These are phyloP conservation scores for Pseudomyrmex gracilis DNA, from an alignment of 1,140 invertebrate genomes.

Conservation along the genomic window DNA sequence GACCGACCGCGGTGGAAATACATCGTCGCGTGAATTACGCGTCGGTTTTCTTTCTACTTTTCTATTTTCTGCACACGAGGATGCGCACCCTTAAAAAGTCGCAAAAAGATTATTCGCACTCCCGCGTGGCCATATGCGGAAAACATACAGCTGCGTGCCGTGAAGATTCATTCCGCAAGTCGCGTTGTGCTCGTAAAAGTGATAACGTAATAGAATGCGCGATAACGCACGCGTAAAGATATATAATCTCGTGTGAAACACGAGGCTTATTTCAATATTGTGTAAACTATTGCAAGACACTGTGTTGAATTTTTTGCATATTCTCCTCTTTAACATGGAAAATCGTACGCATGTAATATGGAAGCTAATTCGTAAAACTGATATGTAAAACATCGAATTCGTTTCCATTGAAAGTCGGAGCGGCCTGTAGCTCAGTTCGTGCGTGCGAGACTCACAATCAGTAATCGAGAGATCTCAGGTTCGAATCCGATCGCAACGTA, in stretches of 20 bases:
- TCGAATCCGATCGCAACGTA: too few relatives aligned
- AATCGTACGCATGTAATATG: too few relatives aligned
- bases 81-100: slow-evolving; percentile 41
- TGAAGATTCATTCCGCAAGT: slow-evolving; percentile 49
- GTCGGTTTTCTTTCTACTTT: slow-evolving; percentile 36
- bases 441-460: too few relatives aligned
- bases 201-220: slow-evolving; percentile 33
- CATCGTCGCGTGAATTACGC: slow-evolving; percentile 61
- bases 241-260: slow-evolving; percentile 8
- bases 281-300: not conserved
- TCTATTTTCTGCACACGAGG: slow-evolving; percentile 44
- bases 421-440: too few relatives aligned
- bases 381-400: too few relatives aligned
- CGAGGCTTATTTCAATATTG: not conserved
- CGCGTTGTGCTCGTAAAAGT: slow-evolving; percentile 41
- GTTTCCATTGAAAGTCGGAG: too few relatives aligned
- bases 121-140: slow-evolving; percentile 17
- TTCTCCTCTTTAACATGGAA: too few relatives aligned
- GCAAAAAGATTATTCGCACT: slow-evolving; percentile 1
- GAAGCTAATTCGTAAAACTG: too few relatives aligned
- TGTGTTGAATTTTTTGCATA: too few relatives aligned
- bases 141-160: slow-evolving; percentile 44
- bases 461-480: too few relatives aligned
- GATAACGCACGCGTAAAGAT: slow-evolving; percentile 11
- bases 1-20: not conserved